Conservation (phyloP, 2,888 invertebrate species). For the Copidosoma aretas region DNA sequence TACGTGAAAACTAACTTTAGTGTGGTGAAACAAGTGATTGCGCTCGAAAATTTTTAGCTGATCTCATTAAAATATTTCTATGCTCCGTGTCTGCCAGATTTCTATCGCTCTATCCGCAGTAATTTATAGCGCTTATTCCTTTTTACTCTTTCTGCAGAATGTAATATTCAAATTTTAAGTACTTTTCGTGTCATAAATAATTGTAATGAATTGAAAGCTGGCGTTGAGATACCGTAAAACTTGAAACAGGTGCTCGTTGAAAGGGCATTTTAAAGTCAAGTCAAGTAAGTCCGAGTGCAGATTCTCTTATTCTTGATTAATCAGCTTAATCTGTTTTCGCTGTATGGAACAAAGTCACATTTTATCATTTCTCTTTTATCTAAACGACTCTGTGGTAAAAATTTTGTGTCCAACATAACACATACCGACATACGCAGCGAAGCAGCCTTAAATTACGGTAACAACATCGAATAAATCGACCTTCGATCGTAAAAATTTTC, state of each 20-base stretch:
- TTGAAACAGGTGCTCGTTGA: constrained; percentile 1
- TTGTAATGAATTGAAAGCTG: constrained; percentile 17
- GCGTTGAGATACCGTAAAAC: constrained; percentile 16
- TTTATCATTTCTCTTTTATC: constrained; percentile 8
- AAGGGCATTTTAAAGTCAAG: constrained; percentile 4
- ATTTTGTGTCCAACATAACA: constrained; percentile 16
- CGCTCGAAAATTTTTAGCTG: too few relatives aligned
- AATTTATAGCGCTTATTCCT: not conserved
- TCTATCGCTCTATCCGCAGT: not conserved
- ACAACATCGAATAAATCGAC: constrained; percentile 21
- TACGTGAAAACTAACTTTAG: too few relatives aligned
- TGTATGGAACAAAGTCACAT: too few relatives aligned
- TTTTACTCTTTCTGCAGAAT: not conserved
- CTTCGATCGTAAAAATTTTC: constrained; percentile 21
- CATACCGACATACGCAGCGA: constrained; percentile 6
- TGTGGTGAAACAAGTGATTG: too few relatives aligned
- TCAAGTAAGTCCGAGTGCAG: not conserved
- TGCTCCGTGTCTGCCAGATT: not conserved
- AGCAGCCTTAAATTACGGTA: constrained; percentile 26
- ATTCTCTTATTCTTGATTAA: not conserved
- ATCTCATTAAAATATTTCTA: too few relatives aligned
- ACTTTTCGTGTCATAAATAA: not conserved
- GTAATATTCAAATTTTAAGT: constrained; percentile 4
- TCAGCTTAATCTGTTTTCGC: too few relatives aligned
- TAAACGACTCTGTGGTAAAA: constrained; percentile 7